Percentiles rank a stretch among this genome's conserved stretches.
phyloP scores from a whole-genome alignment of 1,140 invertebrate genomes.

The Heterodera schachtii region DNA sequence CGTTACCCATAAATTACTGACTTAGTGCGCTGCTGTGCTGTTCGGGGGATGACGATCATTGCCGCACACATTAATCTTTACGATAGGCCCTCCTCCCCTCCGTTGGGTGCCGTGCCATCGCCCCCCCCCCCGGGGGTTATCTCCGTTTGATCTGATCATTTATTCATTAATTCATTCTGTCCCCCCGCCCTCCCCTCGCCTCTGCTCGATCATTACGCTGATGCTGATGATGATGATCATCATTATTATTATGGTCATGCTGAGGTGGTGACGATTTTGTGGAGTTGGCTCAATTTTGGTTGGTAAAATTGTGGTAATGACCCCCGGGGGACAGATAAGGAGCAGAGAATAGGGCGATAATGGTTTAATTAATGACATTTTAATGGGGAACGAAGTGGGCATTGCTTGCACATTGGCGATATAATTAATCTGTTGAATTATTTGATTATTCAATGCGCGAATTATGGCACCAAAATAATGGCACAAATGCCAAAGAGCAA shows the following conservation, averaged over 20 bases:
- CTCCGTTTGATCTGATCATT: no score
- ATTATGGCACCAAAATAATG: background rate
- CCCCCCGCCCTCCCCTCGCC: background rate
- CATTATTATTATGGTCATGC: background rate
- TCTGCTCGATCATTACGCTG: background rate
- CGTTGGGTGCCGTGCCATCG: background rate
- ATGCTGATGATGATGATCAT: background rate
- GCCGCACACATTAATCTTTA: conserved; percentile 2
- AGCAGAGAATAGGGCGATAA: background rate
- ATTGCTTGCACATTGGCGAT: background rate
- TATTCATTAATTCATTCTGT: no score
- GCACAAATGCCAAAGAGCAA: background rate
- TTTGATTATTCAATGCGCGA: background rate
- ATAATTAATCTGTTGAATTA: background rate
- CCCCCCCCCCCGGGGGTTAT: no score
- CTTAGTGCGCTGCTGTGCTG: background rate
- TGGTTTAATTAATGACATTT: background rate
- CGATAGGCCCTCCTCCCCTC: background rate
- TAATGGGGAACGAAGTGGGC: background rate
- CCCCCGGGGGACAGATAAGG: no score
- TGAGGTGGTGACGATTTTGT: background rate
- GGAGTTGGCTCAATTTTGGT: background rate
- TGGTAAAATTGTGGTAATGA: background rate
- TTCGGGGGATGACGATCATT: background rate
- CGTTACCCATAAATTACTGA: background rate